Evolutionary conservation across 2,797 vertebrate species (phyloP), one percentile per base, ranked within the genome.

Genomic region (Aulostomus chinensis): DNA sequence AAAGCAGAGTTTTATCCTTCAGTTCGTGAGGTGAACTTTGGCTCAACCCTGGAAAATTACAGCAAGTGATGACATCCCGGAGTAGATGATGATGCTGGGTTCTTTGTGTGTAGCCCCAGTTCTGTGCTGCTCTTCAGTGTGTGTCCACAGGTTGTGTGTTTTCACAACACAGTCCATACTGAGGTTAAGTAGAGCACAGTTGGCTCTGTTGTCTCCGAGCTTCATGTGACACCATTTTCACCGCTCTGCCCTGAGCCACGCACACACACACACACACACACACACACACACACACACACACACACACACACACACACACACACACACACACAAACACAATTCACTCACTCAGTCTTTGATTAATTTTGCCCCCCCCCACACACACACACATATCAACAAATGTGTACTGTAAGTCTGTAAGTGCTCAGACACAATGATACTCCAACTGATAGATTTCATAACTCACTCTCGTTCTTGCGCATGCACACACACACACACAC

Each of bases 171-270:
- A 31, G 49, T 58, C 47, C 39, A 59, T 3, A 35, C 38, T 20
- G 47, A 73, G 76, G 74, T 76, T 67, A 72, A 77, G 24, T 45
- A 38, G 49, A 78, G 56, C 47, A 9, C 62, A 53, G 50, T 45
- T 37, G 35, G 40, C 46, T 56, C 41, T 60, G 62, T 72, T 74
- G 67, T 80, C 63, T 68, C 47, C 13, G 2, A 58, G 68, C 56
- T 74, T 64, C 38, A 63, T 52, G 47, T 66, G 79, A 75, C 71
- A 84, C 79, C 26, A 71, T 84, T 81, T 76, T 42, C 48, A 57
- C 56, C 33, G 61, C 41, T 60, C 24, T 43, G 62, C n/a, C n/a
- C n/a, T n/a, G n/a, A n/a, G n/a, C n/a, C n/a, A n/a, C n/a, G 58
- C 73, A 58, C 22, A 55, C 66, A 58, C 18, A 5, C 4, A 14